Evolutionary conservation across 2,797 vertebrate genomes (phyloP).

Genomic region (Fringilla coelebs): DNA sequence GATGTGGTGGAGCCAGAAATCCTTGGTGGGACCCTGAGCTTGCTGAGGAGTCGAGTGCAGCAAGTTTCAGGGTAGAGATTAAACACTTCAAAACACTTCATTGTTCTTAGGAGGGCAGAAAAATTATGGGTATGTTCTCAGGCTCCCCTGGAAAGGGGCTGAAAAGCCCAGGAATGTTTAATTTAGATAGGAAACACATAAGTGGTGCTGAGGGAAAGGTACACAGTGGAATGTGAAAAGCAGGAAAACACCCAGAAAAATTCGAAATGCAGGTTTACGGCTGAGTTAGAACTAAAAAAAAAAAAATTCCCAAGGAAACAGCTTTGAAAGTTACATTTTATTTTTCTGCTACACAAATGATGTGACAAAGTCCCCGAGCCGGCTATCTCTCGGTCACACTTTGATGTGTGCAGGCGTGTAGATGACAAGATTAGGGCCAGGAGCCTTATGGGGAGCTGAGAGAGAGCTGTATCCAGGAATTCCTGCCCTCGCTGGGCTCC

Average conservation of each 20-base stretch:
- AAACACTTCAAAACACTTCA: conserved; percentile 33
- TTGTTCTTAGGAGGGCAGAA: neutral
- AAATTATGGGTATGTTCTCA: conserved; percentile 23
- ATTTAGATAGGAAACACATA: conserved; percentile 1
- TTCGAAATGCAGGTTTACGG: rapidly evolving
- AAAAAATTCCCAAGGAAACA: neutral
- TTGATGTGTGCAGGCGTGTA: neutral
- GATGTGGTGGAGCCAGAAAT: neutral
- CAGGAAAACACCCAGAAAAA: neutral
- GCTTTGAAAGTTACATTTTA: neutral
- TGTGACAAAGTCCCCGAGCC: rapidly evolving
- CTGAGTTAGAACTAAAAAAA: neutral
- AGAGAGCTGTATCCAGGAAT: neutral
- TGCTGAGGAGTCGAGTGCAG: neutral
- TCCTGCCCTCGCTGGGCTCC: neutral
- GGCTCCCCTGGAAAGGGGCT: neutral
- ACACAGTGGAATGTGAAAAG: neutral
- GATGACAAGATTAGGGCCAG: neutral
- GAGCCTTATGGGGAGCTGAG: neutral
- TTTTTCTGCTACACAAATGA: neutral
- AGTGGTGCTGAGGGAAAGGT: neutral
- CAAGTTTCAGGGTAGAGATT: neutral
- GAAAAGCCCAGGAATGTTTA: conserved; percentile 41
- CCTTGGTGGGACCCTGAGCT: neutral
- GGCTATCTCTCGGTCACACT: neutral